Conservation (phyloP, 2,888 invertebrate genomes). For the Polydesmus complanatus region DNA sequence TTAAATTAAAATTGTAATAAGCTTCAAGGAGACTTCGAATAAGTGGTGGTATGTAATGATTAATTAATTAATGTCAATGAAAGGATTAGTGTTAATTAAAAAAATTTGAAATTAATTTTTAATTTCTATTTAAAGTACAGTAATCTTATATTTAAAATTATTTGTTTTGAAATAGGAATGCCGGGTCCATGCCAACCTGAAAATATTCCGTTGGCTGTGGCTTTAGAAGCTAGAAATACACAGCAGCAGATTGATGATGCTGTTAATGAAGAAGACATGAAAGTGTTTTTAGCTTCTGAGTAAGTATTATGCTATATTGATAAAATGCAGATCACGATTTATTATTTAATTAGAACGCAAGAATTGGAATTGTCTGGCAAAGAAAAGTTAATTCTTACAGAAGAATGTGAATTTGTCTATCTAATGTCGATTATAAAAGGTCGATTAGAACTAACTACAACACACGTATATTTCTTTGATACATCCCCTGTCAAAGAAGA, state of each 20-base stretch:
- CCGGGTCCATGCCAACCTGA: constrained; percentile 3
- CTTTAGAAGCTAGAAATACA: constrained; percentile 13
- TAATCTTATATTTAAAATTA: too few species aligned
- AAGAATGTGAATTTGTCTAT: constrained; percentile 48
- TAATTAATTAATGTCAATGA: too few species aligned
- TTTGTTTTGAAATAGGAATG: neutral
- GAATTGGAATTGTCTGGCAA: constrained; percentile 29
- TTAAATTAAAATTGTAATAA: neutral
- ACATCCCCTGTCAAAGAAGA: constrained; percentile 40
- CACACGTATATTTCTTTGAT: constrained; percentile 45
- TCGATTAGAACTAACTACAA: constrained; percentile 46
- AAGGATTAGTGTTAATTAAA: too few species aligned
- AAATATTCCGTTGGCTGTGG: constrained; percentile 14
- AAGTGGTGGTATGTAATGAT: constrained; percentile 5
- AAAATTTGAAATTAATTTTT: too few species aligned
- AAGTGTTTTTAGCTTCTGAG: constrained; percentile 34
- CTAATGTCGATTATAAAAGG: constrained; percentile 46
- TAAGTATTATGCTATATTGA: constrained; percentile 20
- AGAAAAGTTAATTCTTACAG: constrained; percentile 44
- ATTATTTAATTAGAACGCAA: constrained; percentile 5
- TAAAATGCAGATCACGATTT: too few species aligned
- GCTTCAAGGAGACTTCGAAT: constrained; percentile 9
- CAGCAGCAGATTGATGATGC: constrained; percentile 30
- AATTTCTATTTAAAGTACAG: too few species aligned
- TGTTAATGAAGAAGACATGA: constrained; percentile 37